Conservation (phyloP, 2,797 vertebrate species). For the Bradypus variegatus region DNA sequence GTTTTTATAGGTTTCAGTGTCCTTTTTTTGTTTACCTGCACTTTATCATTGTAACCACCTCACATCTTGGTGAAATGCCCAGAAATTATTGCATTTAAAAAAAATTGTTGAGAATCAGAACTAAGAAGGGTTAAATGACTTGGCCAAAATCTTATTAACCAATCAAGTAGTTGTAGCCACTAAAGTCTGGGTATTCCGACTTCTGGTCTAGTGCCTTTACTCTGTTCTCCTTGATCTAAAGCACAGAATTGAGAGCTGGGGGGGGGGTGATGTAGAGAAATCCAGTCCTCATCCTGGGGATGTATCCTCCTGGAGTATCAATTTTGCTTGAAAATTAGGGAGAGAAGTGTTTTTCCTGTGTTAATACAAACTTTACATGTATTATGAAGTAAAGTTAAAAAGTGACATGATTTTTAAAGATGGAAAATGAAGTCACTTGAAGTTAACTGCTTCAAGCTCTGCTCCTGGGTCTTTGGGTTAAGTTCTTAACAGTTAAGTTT, state of each 20-base stretch:
- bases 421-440: background rate
- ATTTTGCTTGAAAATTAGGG: background rate
- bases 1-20: background rate
- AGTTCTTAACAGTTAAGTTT: background rate
- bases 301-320: background rate
- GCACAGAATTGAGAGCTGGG: background rate
- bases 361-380: background rate
- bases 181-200: background rate
- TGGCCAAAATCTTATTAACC: background rate
- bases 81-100: background rate
- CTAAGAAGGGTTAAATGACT: background rate
- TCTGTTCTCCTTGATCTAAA: background rate
- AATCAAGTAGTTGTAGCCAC: background rate
- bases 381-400: background rate
- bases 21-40: background rate
- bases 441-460: background rate
- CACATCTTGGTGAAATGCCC: background rate
- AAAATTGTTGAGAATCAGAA: background rate
- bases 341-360: background rate
- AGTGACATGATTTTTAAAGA: background rate
- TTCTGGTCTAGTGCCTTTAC: background rate
- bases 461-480: background rate
- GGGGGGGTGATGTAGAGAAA: background rate
- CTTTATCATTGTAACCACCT: conserved; percentile 10
- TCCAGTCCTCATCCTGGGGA: background rate